phyloP scores from a whole-genome alignment of 2,888 invertebrate species.

The Ctena decussata region DNA sequence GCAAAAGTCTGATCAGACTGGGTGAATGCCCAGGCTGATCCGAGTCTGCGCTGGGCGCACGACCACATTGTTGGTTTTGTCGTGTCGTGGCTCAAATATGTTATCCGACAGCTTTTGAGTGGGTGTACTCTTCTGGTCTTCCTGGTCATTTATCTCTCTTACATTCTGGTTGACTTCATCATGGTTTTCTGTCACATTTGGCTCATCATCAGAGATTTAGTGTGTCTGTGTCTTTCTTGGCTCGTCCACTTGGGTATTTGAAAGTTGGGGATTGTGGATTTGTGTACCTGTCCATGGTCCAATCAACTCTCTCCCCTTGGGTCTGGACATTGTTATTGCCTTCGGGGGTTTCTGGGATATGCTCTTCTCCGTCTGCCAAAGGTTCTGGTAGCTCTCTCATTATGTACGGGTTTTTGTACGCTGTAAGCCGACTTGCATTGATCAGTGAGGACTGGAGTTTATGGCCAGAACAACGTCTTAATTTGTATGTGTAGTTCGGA shows the following conservation, averaged over 20 bases:
- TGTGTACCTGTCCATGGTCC: no score
- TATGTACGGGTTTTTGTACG: not conserved
- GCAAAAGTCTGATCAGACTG: no score
- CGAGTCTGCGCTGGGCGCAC: no score
- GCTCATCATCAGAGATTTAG: no score
- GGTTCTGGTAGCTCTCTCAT: constrained; percentile 29
- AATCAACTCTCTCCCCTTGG: no score
- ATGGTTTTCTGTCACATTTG: not conserved
- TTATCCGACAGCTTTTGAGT: not conserved
- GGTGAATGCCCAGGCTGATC: no score
- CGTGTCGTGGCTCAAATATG: no score
- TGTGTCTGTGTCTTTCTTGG: no score
- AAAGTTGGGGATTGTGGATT: no score
- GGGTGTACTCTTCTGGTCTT: not conserved
- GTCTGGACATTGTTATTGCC: not conserved
- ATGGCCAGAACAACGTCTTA: not conserved
- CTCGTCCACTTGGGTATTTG: no score
- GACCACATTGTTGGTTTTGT: no score
- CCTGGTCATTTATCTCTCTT: not conserved
- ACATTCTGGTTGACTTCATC: not conserved
- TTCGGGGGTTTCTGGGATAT: constrained; percentile 20
- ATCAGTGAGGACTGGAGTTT: not conserved
- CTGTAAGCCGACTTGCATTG: not conserved
- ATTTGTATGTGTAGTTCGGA: not conserved
- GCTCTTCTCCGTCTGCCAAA: constrained; percentile 53